Base-by-base conservation (phyloP, 1,140 invertebrate genomes). In the Drosophila punjabiensis region DNA sequence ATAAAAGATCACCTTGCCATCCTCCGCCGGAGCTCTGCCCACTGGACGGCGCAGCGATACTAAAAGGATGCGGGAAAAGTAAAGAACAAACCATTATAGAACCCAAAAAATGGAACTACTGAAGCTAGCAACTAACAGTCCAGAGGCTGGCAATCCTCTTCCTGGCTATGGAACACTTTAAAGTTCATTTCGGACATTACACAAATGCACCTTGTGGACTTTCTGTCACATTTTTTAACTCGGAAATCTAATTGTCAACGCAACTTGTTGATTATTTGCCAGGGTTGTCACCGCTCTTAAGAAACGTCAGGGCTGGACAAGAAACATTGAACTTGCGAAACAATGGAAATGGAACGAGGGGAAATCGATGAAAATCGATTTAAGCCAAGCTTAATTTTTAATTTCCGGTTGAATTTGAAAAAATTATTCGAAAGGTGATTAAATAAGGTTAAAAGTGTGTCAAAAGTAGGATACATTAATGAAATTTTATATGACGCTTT, bases 1-100 rank as follows among this genome's bases (percentile, higher is more conserved):
- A 79, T 93, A 93, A 56, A 93, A 93, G 61, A 93, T 93, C 14
- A 93, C 92, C 73, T 93, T 92, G 48, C 83, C 79, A 75, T 92
- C 92, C 76, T 90, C 86, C 58, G 87, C 66, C 41, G 87, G 87
- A 37, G 87, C 82, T 55, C 86, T 88, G 56, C 86, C 86, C 71
- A 89, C 82, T 89, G 85, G 86, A 89, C 85, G 85, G 85, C 82
- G 85, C 86, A 89, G 59, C 52, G 85, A 85, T 69, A 89, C 85
- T 89, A 58, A 11, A 39, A 16, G 85, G 16, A 76, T 33, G 43
- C 30, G 13, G 4, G n/a, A 8, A 71, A 9, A 62, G 7, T 11
- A 50, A 5, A 45, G 8, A 14, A 47, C 11, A 69, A 24, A 28
- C n/a, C 35, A 53, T 81, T 76, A 81, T 59, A 63, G 24, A 30